Base-by-base conservation (phyloP, 2,888 invertebrate genomes). In the Conchocele bisecta region DNA sequence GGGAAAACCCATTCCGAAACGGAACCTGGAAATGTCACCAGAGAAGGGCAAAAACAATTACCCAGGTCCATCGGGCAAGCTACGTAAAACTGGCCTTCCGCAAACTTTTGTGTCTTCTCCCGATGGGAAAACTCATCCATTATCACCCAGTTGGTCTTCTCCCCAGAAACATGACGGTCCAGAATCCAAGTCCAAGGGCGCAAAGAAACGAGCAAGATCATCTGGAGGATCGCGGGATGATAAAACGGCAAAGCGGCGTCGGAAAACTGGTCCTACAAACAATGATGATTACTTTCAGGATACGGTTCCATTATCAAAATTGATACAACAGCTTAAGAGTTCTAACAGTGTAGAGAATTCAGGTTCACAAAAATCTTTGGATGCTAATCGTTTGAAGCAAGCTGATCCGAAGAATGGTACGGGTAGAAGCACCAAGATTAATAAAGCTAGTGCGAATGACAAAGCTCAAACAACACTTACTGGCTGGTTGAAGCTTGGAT, bases 41-140 rank as follows among this genome's bases (percentile, higher is more conserved):
- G 61, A 57, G 26, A 72, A 72, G 54, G 59, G 44, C 3, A 22
- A 39, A 7, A 76, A 69, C 26, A 48, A 51, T 7, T 69, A 69
- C 22, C 76, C 76, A n/a, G 76, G 76, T 24, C 76, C 76, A 0
- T 69, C 68, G 0, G 29, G 35, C 48, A 50, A 41, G 20, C 31
- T 69, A 31, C 35, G 26, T 13, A 76, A 76, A 37, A 65, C 54
- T 22, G 65, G 65, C 1, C 42, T 76, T 2, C 69, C 76, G 15
- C 3, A 13, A 11, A 53, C 44, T 24, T 33, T 44, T 17, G 31
- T 35, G 26, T 22, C 33, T 2, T 51, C 51, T 2, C 51, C 51
- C 11, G 51, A 51, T 51, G 51, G 51, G 5, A 51, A 35, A 20
- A 35, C 33, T 11, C 28, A 33, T 3, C 51, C 33, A n/a, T 20